Base-by-base conservation (phyloP, 2,797 vertebrate species). In the Thunnus albacares region DNA sequence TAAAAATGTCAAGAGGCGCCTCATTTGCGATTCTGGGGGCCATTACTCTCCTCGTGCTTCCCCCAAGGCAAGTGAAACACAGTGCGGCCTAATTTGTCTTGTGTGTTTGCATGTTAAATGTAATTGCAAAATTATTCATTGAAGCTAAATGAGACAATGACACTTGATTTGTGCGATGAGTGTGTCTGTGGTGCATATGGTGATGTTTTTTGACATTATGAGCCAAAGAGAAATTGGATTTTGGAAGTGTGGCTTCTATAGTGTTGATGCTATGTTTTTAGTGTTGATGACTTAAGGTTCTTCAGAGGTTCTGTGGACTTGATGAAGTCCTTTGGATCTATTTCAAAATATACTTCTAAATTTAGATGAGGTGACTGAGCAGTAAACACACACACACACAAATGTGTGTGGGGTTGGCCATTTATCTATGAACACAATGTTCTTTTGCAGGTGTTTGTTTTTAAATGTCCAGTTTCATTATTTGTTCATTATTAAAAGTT, bases 1-100 rank as follows among this genome's bases (percentile, higher is more conserved):
- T 92, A 89, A 94, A 94, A 87, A 85, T 86, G 91, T 91, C 89
- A 80, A 81, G 66, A 79, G 76, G 81, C 47, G 45, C 33, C 87
- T 89, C 78, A 85, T 93, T 93, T 91, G 59, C 57, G 68, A 90
- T 89, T 85, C 84, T 77, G 80, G 79, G 80, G 77, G 77, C 75
- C 62, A 68, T 91, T 90, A 87, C 77, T 85, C 70, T 75, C 71
- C 30, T 35, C 5, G 33, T n/a, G 59, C 71, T 35, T 43, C 81
- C 73, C 76, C 45, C 38, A 18, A 73, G 79, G 81, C 88, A 51
- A 79, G 73, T 38, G 79, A 57, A 75, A 86, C 78, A 77, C 83
- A 70, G 67, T 61, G 60, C 41, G 58, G 38, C 70, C 72, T 85
- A 84, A 87, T 87, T 84, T 80, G 77, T 78, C 81, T 78, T 26